These are phyloP conservation scores for Chironex yamaguchii DNA, from an alignment of 30 jellyfish, hydroid and myxozoan species.

Conservation along the genomic window DNA sequence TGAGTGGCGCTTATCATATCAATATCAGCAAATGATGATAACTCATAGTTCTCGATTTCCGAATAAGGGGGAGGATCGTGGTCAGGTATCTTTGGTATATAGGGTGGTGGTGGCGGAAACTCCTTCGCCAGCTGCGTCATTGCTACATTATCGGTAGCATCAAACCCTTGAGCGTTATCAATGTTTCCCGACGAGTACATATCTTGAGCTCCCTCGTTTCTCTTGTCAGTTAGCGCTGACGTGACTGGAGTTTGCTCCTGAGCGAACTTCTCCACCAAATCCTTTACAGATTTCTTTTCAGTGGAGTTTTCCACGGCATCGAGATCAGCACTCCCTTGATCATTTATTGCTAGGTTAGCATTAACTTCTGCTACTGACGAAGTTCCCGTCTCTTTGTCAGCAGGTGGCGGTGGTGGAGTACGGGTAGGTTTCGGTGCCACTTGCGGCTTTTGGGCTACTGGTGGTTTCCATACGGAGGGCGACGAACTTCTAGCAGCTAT, in stretches of 20 bases:
- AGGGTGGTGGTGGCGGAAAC: slow-evolving; percentile 48
- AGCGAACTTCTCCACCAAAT: neutral
- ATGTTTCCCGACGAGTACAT: neutral
- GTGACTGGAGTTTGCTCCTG: neutral
- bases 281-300: neutral
- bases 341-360: too few relatives aligned
- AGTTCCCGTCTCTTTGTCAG: neutral
- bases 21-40: slow-evolving; percentile 86
- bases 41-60: neutral
- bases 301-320: neutral
- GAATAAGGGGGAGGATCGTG: slow-evolving; percentile 5
- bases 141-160: neutral
- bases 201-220: neutral
- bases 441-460: slow-evolving; percentile 58
- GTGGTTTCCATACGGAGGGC: neutral
- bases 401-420: slow-evolving; percentile 4
- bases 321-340: too few relatives aligned
- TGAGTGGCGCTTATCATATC: slow-evolving; percentile 89
- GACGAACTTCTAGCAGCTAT: slow-evolving; percentile 2
- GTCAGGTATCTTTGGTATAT: slow-evolving; percentile 48
- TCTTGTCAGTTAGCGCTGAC: neutral
- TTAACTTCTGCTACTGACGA: neutral
- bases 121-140: neutral
- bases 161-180: neutral
- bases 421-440: slow-evolving; percentile 70